Evolutionary conservation across 2,888 invertebrate genomes (phyloP).

Genomic region (Philereme vetulata): DNA sequence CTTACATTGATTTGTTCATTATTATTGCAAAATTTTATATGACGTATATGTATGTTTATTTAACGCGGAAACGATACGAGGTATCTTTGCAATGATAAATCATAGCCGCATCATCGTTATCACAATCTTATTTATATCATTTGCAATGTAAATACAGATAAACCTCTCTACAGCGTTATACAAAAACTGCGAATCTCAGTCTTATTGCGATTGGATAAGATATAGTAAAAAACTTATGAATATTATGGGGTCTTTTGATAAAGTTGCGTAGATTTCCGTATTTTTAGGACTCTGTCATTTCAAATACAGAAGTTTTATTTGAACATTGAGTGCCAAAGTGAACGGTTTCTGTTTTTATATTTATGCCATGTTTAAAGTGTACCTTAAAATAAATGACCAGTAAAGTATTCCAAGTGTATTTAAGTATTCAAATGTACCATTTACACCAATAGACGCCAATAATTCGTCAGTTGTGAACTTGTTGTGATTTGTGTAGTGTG

Average conservation of each 20-base stretch:
- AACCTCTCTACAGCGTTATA: constrained; percentile 34
- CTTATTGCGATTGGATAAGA: constrained; percentile 44
- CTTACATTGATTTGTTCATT: too few relatives aligned
- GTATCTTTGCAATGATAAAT: constrained; percentile 20
- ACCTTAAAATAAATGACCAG: too few relatives aligned
- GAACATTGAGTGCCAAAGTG: constrained; percentile 12
- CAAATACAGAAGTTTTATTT: constrained; percentile 3
- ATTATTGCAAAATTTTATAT: too few relatives aligned
- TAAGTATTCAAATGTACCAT: too few relatives aligned
- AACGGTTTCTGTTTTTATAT: constrained; percentile 6
- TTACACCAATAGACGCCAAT: too few relatives aligned
- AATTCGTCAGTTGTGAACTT: too few relatives aligned
- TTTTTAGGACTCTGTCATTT: constrained; percentile 10
- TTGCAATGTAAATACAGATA: constrained; percentile 69
- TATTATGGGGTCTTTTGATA: constrained; percentile 23
- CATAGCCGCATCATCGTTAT: constrained; percentile 59
- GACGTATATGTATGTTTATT: too few relatives aligned
- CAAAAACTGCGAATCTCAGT: constrained; percentile 36
- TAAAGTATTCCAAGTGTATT: too few relatives aligned
- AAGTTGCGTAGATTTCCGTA: constrained; percentile 21
- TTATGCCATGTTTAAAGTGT: not conserved
- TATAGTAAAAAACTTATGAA: constrained; percentile 6
- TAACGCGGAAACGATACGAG: not conserved
- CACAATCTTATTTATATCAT: constrained; percentile 69
- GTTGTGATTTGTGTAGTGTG: too few relatives aligned